Conservation (phyloP, 1,140 invertebrate species). For the Ceratitis capitata region DNA sequence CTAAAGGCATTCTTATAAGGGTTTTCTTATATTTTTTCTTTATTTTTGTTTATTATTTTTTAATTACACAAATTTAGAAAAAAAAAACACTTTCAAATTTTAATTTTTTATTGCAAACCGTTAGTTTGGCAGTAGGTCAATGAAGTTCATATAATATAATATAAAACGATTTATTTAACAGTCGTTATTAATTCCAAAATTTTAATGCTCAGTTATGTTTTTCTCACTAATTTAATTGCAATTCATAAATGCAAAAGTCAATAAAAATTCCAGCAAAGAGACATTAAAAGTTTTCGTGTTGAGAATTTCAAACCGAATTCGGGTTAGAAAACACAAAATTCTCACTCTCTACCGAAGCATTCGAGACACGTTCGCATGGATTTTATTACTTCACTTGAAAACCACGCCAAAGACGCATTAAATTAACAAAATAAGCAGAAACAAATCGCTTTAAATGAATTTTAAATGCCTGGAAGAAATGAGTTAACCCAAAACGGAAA, state of each 20-base stretch:
- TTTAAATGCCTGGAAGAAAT: not conserved
- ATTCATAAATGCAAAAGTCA: not conserved
- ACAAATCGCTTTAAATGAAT: conserved; percentile 11
- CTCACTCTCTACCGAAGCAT: not conserved
- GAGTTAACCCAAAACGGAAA: not conserved
- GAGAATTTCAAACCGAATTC: not conserved
- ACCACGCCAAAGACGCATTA: not conserved
- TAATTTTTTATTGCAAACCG: not conserved
- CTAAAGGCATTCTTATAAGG: no score
- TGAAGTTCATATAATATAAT: not conserved
- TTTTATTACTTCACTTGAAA: conserved; percentile 10
- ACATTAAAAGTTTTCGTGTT: not conserved
- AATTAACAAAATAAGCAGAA: not conserved
- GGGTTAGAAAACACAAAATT: no score
- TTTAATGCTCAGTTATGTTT: not conserved
- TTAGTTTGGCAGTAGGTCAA: not conserved
- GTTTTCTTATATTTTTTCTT: no score
- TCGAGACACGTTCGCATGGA: not conserved
- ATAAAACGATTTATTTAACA: not conserved
- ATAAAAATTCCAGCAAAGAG: not conserved
- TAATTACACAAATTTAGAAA: no score
- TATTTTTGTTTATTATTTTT: no score
- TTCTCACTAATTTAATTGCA: not conserved
- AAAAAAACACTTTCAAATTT: no score
- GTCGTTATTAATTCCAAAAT: not conserved